phyloP scores from a whole-genome alignment of 1,140 invertebrate species.

The Babylonia areolata region DNA sequence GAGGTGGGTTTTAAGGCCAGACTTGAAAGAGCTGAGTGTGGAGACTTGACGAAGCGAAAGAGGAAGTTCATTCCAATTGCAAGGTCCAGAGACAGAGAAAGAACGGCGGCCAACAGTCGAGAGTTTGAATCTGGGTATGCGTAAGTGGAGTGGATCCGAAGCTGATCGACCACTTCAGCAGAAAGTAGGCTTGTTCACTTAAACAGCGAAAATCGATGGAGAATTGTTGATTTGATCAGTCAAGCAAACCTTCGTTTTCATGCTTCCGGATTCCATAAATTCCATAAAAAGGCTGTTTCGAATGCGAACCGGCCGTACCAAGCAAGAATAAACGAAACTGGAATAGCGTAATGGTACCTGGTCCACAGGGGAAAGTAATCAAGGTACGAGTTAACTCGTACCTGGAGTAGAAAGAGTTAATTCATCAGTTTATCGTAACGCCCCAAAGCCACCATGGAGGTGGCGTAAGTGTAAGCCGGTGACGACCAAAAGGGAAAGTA shows the following conservation, averaged over 20 bases:
- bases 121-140: too few species aligned
- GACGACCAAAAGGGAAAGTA: conserved; percentile 68
- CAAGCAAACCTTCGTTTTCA: too few species aligned
- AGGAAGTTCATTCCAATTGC: too few species aligned
- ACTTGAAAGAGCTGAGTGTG: too few species aligned
- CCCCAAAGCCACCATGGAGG: conserved; percentile 57
- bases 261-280: too few species aligned
- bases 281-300: neutral
- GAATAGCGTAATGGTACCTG: neutral
- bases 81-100: too few species aligned
- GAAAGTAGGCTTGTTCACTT: neutral
- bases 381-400: neutral
- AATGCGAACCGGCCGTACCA: neutral
- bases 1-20: too few species aligned
- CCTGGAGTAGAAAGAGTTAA: neutral
- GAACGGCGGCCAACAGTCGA: too few species aligned
- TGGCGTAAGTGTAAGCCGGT: conserved; percentile 62
- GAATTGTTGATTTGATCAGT: too few species aligned
- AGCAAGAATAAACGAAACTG: neutral
- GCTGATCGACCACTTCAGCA: neutral
- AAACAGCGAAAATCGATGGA: too few species aligned
- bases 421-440: conserved; percentile 57
- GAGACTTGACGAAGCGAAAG: too few species aligned
- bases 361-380: neutral
- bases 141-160: too few species aligned